Base-by-base conservation (phyloP, 2,113 vertebrate species). In the Blennius ocellaris region DNA sequence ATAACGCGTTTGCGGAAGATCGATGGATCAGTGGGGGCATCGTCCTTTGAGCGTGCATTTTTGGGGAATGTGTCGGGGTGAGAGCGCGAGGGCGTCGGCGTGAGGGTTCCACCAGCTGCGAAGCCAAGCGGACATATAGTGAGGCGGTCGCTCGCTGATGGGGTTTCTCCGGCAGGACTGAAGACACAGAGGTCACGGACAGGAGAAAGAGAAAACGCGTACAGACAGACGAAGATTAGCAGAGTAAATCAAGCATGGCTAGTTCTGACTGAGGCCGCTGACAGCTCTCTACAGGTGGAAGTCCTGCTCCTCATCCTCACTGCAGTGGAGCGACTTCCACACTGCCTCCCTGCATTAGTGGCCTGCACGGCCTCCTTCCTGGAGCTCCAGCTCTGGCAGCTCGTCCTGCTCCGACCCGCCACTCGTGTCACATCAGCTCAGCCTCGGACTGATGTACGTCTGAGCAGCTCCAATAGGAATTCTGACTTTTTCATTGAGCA, bases 241-340 rank as follows among this genome's bases (percentile, higher is more conserved):
- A 56, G 74, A 55, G 80, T 65, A 87, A 86, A 77, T 91, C 87
- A 90, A 76, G 81, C 84, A 68, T 88, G 76, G 77, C 86, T 30
- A 30, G 21, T 66, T 82, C 76, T 76, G 73, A 70, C 50, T 69
- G 58, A 73, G 67, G 67, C 80, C 54, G 89, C 80, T 91, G 91
- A 93, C 92, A 90, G 78, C 73, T 84, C 70, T 66, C 61, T 89
- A 76, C 89, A 90, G 87, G 84, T 91, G 89, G 64, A 84, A 65
- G 81, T 68, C 78, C 67, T 30, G 63, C 36, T 75, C 61, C 54
- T 73, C 58, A 52, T 66, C 60, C 60, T 70, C 60, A 48, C 55
- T 64, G 49, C 67, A 45, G 58, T 85, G 59, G 71, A 17, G 65
- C 73, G 66, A 63, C 60, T 64, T 65, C 52, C 49, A n/a, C 40